Conservation (phyloP, 2,888 invertebrate genomes). For the Gastrophysa polygoni region DNA sequence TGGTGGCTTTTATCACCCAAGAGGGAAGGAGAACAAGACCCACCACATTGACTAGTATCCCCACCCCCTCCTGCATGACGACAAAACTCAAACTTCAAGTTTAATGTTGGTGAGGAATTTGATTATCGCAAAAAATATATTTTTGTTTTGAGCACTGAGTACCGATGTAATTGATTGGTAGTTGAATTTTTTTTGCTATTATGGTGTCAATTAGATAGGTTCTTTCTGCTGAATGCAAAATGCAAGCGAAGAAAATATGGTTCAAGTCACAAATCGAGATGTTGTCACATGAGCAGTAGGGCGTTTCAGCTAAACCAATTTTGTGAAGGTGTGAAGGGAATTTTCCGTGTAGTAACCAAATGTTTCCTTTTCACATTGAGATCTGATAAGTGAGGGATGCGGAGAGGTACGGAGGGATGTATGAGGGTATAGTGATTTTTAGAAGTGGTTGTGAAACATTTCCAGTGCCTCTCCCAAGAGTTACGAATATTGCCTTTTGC, state of each 20-base stretch:
- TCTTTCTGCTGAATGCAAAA: not conserved
- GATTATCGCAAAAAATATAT: not conserved
- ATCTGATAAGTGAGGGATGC: not conserved
- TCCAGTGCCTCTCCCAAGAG: too few relatives aligned
- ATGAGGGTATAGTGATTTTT: slow-evolving; percentile 1
- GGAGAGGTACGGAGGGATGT: not conserved
- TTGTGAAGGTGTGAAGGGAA: not conserved
- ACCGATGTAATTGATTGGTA: not conserved
- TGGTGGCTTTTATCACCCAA: too few relatives aligned
- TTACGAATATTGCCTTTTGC: not conserved
- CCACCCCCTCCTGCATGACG: too few relatives aligned
- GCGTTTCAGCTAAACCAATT: not conserved
- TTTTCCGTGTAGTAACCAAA: not conserved
- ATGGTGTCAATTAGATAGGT: not conserved
- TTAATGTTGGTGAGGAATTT: not conserved
- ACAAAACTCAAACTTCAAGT: not conserved
- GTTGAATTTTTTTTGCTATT: not conserved
- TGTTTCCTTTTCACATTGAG: not conserved
- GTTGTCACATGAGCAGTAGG: not conserved
- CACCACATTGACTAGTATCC: too few relatives aligned
- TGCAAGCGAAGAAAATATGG: not conserved
- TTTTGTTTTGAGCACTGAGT: not conserved
- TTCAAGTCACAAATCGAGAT: not conserved
- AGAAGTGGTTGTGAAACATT: too few relatives aligned
- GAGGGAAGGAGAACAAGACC: too few relatives aligned